Conservation (phyloP, 2,888 invertebrate genomes). For the Sesia apiformis region DNA sequence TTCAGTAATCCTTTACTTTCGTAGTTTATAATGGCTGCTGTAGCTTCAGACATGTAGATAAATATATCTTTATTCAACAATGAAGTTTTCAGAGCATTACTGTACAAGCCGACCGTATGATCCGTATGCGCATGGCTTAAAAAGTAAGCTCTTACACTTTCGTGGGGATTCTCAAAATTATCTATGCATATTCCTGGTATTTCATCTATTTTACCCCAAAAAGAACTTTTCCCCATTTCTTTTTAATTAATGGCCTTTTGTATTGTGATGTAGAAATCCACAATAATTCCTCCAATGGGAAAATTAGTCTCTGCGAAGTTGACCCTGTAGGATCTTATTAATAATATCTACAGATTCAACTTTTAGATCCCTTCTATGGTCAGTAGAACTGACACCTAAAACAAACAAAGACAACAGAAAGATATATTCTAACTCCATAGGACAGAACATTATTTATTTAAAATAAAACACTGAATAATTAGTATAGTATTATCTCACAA, state of each 20-base stretch:
- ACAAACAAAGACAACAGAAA: too few species aligned
- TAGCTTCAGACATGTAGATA: conserved; percentile 34
- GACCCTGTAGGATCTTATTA: too few species aligned
- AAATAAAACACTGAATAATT: too few species aligned
- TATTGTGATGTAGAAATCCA: background rate
- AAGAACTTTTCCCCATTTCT: conserved; percentile 53
- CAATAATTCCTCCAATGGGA: too few species aligned
- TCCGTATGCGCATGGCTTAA: conserved; percentile 79
- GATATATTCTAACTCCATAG: too few species aligned
- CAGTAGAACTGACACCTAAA: too few species aligned
- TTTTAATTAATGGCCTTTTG: background rate
- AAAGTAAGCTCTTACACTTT: conserved; percentile 71
- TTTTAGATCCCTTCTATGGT: too few species aligned
- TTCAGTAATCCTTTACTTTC: conserved; percentile 12
- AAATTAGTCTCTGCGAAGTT: too few species aligned
- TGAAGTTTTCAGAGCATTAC: conserved; percentile 8
- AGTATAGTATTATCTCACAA: too few species aligned
- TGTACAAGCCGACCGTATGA: conserved; percentile 72
- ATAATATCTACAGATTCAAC: too few species aligned
- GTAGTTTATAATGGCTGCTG: conserved; percentile 27
- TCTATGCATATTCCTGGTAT: conserved; percentile 77
- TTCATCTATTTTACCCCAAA: conserved; percentile 74
- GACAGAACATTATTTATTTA: too few species aligned
- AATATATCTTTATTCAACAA: conserved; percentile 16
- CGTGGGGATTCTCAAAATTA: conserved; percentile 63